Evolutionary conservation across 2,888 invertebrate species (phyloP), one percentile per base, ranked within the genome.

Genomic region (Eumerus sabulonum): DNA sequence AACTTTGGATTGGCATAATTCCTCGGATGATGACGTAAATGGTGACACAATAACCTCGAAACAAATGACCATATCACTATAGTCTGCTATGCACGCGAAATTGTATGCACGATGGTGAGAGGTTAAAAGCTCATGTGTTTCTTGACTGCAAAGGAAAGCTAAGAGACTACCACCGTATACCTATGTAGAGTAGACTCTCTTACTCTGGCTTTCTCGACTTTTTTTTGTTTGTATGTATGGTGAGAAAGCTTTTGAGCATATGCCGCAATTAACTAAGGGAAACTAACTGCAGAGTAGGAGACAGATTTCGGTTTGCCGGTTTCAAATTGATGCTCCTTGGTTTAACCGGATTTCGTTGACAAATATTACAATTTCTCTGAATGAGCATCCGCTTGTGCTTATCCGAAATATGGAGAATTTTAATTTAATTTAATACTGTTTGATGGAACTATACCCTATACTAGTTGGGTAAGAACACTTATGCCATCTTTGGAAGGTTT

Each of bases 41-140:
- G 14, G 76, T 81, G 82, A 82, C 82, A 82, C 82, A 82, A 82
- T 82, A 81, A 82, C 82, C 82, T 82, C 77, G 67, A 82, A 82
- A 74, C 56, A 68, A 56, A 68, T 71, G 64, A 72, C 54, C 60
- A 56, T 45, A 14, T 48, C 67, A 35, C 19, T 56, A 47, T 17
- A 36, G 7, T n/a, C 40, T 51, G 3, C 40, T 60, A 60, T 53
- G 47, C 54, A 50, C 38, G n/a, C 7, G 9, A 2, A 27, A 7
- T n/a, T 11, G 17, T 18, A 45, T 14, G 48, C 35, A 35, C 13
- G 56, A 7, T 27, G 57, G 18, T 12, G 57, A 12, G 38, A 27
- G 53, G 45, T 17, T 56, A 53, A 77, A 77, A 77, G 77, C 73
- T 77, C 66, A 13, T 13, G 42, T 56, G 47, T 51, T 45, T 16